These are phyloP conservation scores for Octonoba sinensis DNA, from an alignment of 2,888 invertebrate genomes.

Conservation along the genomic window DNA sequence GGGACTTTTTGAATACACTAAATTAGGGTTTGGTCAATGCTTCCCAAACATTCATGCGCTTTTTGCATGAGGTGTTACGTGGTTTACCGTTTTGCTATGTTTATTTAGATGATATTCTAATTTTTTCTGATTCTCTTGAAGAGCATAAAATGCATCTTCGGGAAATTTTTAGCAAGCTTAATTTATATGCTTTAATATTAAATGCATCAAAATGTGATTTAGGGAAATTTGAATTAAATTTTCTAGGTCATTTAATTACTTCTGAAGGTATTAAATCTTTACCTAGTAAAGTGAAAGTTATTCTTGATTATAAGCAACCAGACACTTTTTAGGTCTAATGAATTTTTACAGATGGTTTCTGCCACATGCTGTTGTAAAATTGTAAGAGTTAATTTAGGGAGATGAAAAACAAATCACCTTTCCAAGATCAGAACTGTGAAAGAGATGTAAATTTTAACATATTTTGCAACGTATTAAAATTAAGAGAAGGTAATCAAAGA, in stretches of 20 bases:
- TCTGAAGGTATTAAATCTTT: neutral
- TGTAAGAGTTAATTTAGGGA: too few species aligned
- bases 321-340: neutral
- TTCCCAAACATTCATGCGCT: conserved; percentile 70
- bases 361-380: too few species aligned
- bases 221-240: neutral
- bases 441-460: too few species aligned
- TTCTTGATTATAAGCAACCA: neutral
- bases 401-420: too few species aligned
- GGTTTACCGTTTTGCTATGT: neutral
- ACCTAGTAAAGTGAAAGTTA: neutral
- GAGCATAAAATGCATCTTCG: neutral
- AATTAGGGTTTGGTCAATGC: conserved; percentile 71
- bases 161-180: neutral
- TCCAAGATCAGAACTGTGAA: too few species aligned
- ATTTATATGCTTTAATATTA: neutral
- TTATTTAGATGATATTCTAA: conserved; percentile 4
- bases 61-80: conserved; percentile 16
- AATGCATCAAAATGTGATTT: neutral
- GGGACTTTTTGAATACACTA: conserved; percentile 69
- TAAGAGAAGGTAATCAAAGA: too few species aligned
- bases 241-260: neutral
- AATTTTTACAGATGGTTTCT: too few species aligned
- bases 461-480: too few species aligned
- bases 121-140: neutral